A percentile compares a stretch with the other conserved stretches of the same genome.
These are phyloP conservation scores for Albula glossodonta DNA, from an alignment of 2,113 vertebrate genomes.

Conservation along the genomic window DNA sequence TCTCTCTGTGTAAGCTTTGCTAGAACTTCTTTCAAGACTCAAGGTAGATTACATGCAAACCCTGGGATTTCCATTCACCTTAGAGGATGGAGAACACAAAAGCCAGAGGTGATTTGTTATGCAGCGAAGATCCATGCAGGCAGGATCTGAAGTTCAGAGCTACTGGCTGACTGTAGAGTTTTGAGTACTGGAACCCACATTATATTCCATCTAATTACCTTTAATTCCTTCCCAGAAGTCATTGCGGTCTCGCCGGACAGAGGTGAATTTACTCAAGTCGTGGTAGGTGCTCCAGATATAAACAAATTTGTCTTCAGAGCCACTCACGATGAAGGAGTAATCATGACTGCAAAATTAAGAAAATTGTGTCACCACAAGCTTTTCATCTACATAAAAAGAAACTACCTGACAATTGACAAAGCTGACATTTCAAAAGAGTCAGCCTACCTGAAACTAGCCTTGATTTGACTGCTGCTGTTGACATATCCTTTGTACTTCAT, in stretches of 20 bases:
- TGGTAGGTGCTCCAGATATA: constrained; percentile 99
- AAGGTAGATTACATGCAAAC: not conserved
- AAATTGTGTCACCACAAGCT: not conserved
- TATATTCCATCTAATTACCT: constrained; percentile 72
- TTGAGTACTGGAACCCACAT: not conserved
- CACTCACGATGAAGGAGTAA: constrained; percentile 95
- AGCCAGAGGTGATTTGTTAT: not conserved
- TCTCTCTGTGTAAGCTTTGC: not conserved
- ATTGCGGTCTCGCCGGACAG: constrained; percentile 94
- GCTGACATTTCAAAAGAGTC: not conserved
- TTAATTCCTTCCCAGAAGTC: constrained; percentile 99
- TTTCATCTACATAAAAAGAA: not conserved
- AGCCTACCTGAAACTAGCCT: constrained; percentile 95
- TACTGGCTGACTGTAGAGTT: not conserved
- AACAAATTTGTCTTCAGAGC: constrained; percentile 97
- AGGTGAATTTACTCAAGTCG: constrained; percentile 96
- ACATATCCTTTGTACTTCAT: constrained; percentile 99
- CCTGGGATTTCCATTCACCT: not conserved
- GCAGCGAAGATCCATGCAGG: not conserved
- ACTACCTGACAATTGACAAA: not conserved
- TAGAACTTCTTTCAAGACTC: not conserved
- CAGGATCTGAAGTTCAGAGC: not conserved
- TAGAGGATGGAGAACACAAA: not conserved
- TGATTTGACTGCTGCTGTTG: constrained; percentile 99
- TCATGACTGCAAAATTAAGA: constrained; percentile 79